Conservation (phyloP, 2,888 invertebrate genomes). For the Chromoteleia sp. region DNA sequence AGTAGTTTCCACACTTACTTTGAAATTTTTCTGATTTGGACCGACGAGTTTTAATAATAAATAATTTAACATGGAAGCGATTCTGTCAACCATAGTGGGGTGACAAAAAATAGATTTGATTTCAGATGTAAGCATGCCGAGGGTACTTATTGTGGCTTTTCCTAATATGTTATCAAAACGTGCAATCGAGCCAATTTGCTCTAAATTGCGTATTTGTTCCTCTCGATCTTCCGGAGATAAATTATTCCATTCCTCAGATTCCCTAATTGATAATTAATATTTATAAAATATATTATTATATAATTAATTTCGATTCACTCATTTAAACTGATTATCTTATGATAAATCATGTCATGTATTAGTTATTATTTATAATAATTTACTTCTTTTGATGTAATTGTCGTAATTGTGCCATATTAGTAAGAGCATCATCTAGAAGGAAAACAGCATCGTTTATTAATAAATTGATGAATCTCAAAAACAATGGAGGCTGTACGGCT, state of each 20-base stretch:
- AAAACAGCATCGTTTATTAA: slow-evolving; percentile 99
- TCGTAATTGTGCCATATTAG: slow-evolving; percentile 94
- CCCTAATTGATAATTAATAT: slow-evolving; percentile 84
- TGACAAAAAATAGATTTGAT: slow-evolving; percentile 95
- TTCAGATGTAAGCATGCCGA: slow-evolving; percentile 91
- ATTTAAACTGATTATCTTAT: background rate
- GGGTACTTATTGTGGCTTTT: slow-evolving; percentile 93
- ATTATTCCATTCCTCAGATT: slow-evolving; percentile 90
- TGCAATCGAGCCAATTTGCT: slow-evolving; percentile 93
- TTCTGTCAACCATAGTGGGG: slow-evolving; percentile 95
- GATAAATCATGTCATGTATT: no score
- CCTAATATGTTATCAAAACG: slow-evolving; percentile 97
- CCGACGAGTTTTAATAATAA: slow-evolving; percentile 95
- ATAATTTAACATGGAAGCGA: slow-evolving; percentile 98
- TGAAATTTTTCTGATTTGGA: slow-evolving; percentile 95
- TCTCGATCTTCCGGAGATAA: slow-evolving; percentile 90
- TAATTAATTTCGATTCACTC: background rate
- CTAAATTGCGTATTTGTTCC: slow-evolving; percentile 90
- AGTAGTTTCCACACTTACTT: slow-evolving; percentile 88
- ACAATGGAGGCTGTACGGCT: slow-evolving; percentile 94
- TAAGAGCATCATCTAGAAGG: slow-evolving; percentile 95
- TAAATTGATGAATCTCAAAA: slow-evolving; percentile 97
- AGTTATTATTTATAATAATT: slow-evolving; percentile 52
- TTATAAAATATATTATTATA: background rate
- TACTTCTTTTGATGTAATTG: slow-evolving; percentile 92